Percentiles rank a stretch among this genome's conserved stretches.
Conservation (phyloP, 1,140 invertebrate genomes). For the Drosophila nasuta region DNA sequence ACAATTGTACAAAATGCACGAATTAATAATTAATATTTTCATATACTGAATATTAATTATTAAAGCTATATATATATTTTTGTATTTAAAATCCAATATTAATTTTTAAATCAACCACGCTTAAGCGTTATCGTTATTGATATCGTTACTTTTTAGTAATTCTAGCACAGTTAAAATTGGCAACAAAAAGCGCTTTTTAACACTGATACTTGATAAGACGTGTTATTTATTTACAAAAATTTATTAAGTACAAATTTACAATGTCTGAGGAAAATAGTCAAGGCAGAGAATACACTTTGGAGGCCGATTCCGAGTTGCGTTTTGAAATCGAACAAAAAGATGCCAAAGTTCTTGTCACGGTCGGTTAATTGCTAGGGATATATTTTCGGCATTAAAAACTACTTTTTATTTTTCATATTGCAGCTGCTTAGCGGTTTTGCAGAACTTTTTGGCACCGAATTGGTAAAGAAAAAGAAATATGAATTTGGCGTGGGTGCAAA, state of each 20-base stretch:
- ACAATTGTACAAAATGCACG: no score
- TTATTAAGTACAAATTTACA: neutral
- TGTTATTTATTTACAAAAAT: slow-evolving; percentile 20
- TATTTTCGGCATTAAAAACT: neutral
- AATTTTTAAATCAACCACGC: no score
- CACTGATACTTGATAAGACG: slow-evolving; percentile 1
- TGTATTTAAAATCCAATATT: no score
- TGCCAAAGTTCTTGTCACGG: slow-evolving; percentile 93
- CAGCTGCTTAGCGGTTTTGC: slow-evolving; percentile 94
- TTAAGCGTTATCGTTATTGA: no score
- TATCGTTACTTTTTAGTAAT: neutral
- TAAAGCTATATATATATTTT: no score
- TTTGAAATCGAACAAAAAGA: slow-evolving; percentile 97
- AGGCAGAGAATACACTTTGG: slow-evolving; percentile 91
- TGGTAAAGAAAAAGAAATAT: slow-evolving; percentile 97
- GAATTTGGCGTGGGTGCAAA: slow-evolving; percentile 96
- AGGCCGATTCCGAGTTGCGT: slow-evolving; percentile 94
- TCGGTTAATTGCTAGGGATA: slow-evolving; percentile 80
- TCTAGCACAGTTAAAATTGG: no score
- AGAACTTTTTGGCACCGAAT: slow-evolving; percentile 98
- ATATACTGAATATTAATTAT: no score
- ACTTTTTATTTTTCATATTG: slow-evolving; percentile 25
- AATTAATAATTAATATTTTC: no score
- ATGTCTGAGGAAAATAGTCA: slow-evolving; percentile 70
- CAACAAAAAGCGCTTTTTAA: neutral